Base-by-base conservation (phyloP, 37 sponge, comb jelly and placozoan species). In the Cliona cf. orientalis region DNA sequence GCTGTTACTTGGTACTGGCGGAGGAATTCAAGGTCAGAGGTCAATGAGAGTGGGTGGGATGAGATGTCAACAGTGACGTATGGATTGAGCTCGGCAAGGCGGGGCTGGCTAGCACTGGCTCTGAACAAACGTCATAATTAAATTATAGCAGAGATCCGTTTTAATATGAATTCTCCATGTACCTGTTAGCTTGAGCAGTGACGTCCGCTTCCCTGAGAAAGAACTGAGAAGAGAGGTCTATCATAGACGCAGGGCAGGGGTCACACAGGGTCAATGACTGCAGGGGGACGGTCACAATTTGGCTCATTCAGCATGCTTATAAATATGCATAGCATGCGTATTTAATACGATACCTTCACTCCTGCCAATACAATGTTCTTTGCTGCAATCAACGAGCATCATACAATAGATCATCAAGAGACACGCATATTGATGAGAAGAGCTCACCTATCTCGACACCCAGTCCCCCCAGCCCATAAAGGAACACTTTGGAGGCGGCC, bases 151-250 rank as follows among this genome's bases (percentile, higher is more conserved):
- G 9, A 6, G 36, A 7, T 33, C 5, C 14, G 41, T 6, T 33
- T 11, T 12, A 35, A 38, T n/a, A 61, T n/a, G 12, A 61, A n/a
- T n/a, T 9, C 26, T 6, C 26, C 6, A 28, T 6, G 28, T 61
- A 93, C 93, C 93, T 88, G 83, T 72, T 85, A 22, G 57, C 81
- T n/a, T 44, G 26, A 42, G 38, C 72, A 28, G 69, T 44, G 28
- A 93, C 73, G 36, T 95, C 96, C 1, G 57, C 70, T 42, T 91
- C 86, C 53, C 92, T 79, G 26, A 93, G 82, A 72, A 98, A 98
- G 81, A 95, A 98, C 85, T 98, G 92, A 19, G 96, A 87, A 35
- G 86, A 86, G n/a, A 98, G 86, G 64, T 98, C 99, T 23, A 37
- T 17, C 46, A 79, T 14, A 9, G 84, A 69, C n/a, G 89, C 92